A percentile compares a stretch with the other conserved stretches of the same genome.
phyloP scores from a whole-genome alignment of 2,888 invertebrate genomes.

The Panzeria rudis region DNA sequence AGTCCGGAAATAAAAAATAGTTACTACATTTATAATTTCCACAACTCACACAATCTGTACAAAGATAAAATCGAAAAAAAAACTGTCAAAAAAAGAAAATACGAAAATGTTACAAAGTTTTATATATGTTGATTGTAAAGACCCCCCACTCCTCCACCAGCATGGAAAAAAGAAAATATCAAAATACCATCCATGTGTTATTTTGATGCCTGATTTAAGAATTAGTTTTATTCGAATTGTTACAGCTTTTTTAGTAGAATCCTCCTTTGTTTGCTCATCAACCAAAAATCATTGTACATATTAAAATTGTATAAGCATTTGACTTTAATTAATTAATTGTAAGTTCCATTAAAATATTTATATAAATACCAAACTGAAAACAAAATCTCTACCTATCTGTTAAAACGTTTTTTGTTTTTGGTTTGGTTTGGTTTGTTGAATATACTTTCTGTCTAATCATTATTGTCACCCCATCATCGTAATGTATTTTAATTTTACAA shows the following conservation, averaged over 20 bases:
- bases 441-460: slow-evolving; percentile 35
- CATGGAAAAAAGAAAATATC: background rate
- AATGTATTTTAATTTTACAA: background rate
- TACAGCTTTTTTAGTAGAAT: background rate
- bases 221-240: slow-evolving; percentile 21
- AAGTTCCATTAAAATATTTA: background rate
- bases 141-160: background rate
- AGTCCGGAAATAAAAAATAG: slow-evolving; percentile 24
- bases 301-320: no score
- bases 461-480: slow-evolving; percentile 4
- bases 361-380: background rate
- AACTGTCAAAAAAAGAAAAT: background rate
- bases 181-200: slow-evolving; percentile 13
- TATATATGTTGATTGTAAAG: background rate
- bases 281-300: no score
- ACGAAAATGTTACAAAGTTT: slow-evolving; percentile 2
- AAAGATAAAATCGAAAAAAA: slow-evolving; percentile 18
- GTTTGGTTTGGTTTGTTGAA: slow-evolving; percentile 2
- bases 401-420: background rate
- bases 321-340: background rate
- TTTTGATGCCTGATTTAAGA: slow-evolving; percentile 22
- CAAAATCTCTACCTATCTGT: background rate
- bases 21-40: slow-evolving; percentile 21
- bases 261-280: no score
- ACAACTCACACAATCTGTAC: slow-evolving; percentile 7